Conservation (phyloP, 2,888 invertebrate genomes). For the Malacosoma neustria region DNA sequence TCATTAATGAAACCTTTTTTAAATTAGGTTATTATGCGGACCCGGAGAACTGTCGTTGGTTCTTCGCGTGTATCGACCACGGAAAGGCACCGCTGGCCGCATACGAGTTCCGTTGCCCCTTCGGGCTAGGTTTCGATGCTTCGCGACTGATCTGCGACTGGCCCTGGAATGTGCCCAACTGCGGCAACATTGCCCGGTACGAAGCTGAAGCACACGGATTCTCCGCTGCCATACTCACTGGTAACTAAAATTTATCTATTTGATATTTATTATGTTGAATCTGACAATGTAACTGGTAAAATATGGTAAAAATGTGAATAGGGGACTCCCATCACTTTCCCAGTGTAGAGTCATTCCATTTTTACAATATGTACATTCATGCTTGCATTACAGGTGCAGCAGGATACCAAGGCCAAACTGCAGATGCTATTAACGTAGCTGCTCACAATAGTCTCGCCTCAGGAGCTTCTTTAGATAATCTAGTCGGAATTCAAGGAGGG, state of each 20-base stretch:
- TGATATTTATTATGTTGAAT: background rate
- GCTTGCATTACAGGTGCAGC: conserved; percentile 43
- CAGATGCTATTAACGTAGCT: conserved; percentile 60
- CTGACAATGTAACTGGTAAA: too few species aligned
- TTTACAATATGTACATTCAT: too few species aligned
- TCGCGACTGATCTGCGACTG: conserved; percentile 82
- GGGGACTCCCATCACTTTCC: too few species aligned
- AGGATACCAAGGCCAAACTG: conserved; percentile 62
- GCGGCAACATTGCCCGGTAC: conserved; percentile 71
- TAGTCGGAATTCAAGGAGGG: conserved; percentile 60
- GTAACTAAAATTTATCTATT: conserved; percentile 22
- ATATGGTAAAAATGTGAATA: too few species aligned
- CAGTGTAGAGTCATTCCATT: too few species aligned
- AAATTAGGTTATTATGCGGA: conserved; percentile 83
- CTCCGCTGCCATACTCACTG: conserved; percentile 52
- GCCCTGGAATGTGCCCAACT: conserved; percentile 84
- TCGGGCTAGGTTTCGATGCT: conserved; percentile 85
- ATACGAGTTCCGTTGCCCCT: conserved; percentile 88
- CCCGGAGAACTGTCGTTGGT: conserved; percentile 88
- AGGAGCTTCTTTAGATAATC: conserved; percentile 56
- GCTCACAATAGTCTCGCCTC: conserved; percentile 62
- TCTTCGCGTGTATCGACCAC: conserved; percentile 86
- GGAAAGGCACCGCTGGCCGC: conserved; percentile 77
- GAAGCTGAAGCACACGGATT: conserved; percentile 66
- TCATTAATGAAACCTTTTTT: background rate